These are phyloP conservation scores for Calephelis perditalis DNA, from an alignment of 2,888 invertebrate species.

Conservation along the genomic window DNA sequence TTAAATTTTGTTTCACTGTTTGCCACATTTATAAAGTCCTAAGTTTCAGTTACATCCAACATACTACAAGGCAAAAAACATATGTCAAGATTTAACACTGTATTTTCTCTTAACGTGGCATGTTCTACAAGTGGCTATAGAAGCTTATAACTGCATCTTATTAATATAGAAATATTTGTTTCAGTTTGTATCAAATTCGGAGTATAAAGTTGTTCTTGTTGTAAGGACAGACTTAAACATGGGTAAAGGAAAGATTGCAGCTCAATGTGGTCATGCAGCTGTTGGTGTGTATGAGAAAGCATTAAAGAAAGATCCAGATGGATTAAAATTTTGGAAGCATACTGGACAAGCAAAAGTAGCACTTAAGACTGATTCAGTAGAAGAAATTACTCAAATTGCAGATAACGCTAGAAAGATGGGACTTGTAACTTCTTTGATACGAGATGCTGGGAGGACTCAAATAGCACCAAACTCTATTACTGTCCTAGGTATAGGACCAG, in stretches of 20 bases:
- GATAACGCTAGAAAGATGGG: conserved; percentile 83
- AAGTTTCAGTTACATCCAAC: no score
- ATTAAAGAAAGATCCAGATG: conserved; percentile 77
- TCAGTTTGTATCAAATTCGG: conserved; percentile 67
- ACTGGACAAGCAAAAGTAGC: conserved; percentile 93
- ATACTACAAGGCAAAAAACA: no score
- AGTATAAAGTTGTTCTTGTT: conserved; percentile 90
- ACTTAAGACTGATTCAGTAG: conserved; percentile 87
- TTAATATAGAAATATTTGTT: conserved; percentile 27
- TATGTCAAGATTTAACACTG: no score
- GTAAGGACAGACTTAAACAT: conserved; percentile 94
- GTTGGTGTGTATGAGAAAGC: conserved; percentile 90
- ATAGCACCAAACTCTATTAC: conserved; percentile 93
- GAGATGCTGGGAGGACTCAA: conserved; percentile 96
- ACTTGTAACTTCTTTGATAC: conserved; percentile 85
- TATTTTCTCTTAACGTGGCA: no score
- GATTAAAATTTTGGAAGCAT: conserved; percentile 77
- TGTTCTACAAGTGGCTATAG: no score
- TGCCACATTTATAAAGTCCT: no score
- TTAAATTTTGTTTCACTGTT: no score
- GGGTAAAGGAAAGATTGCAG: conserved; percentile 96
- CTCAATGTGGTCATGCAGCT: conserved; percentile 97
- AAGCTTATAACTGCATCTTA: background rate
- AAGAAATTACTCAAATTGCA: conserved; percentile 83
- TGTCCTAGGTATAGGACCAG: conserved; percentile 96